Evolutionary conservation across 1,140 invertebrate species (phyloP), one percentile per base, ranked within the genome.

Genomic region (Drosophila subobscura): DNA sequence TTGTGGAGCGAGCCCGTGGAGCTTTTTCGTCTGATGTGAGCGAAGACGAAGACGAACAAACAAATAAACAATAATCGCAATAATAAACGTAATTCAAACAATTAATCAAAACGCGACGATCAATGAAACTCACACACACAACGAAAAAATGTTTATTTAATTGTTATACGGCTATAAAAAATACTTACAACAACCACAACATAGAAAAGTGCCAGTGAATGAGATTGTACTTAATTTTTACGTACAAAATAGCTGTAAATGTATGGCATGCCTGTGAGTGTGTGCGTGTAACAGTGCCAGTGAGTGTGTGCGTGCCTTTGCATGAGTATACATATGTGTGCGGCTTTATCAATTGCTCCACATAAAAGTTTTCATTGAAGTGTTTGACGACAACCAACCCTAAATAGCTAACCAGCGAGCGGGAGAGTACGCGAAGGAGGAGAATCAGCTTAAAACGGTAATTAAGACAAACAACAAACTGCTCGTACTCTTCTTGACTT

Each of bases 61-160:
- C 50, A 65, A 66, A 68, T 56, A 78, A 74, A 72, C 45, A 80
- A 81, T 75, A 71, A 12, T 37, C 33, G 33, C 4, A 12, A 81
- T 68, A 81, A 81, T 76, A 83, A 86, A 86, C 77, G 81, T 86
- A 86, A 81, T 83, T 88, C 75, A 88, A 88, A 88, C 83, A 88
- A 88, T 88, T 88, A 83, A 88, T 88, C 71, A 88, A 86, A 76
- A 81, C 78, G 83, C 83, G 83, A 46, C 81, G 83, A 88, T 88
- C 75, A 86, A 88, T 76, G 75, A 81, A 79, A 77, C 59, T 71
- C 27, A 52, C 22, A 64, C 12, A 67, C 46, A 67, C 5, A 56
- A 29, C 54, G 12, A 41, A 42, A 58, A 72, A 49, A 50, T 75
- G 53, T 55, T 75, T 66, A 73, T 73, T 74, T 75, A 73, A 75